Conservation (phyloP, 2,113 vertebrate genomes). For the Salvator merianae region DNA sequence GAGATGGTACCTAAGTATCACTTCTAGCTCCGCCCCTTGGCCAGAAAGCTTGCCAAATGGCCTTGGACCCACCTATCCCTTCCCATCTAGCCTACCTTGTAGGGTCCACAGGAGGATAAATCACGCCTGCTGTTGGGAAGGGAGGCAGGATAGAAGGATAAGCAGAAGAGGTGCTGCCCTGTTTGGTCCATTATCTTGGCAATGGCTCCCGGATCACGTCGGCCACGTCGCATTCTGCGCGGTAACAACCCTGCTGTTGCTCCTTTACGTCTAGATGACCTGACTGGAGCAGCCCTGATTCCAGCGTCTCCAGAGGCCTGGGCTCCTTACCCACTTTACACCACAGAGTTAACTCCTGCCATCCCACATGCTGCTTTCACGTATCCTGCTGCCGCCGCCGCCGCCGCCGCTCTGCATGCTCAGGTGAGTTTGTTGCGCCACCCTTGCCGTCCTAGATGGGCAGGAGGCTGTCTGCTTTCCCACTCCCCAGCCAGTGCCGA, state of each 20-base stretch:
- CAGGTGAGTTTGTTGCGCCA: slow-evolving; percentile 80
- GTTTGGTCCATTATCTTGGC: too few species aligned
- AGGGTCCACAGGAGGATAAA: too few species aligned
- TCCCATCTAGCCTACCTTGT: too few species aligned
- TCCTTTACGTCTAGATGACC: slow-evolving; percentile 83
- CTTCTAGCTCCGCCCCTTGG: too few species aligned
- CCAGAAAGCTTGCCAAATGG: too few species aligned
- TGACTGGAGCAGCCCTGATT: slow-evolving; percentile 94
- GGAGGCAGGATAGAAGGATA: too few species aligned
- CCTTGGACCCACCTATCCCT: too few species aligned
- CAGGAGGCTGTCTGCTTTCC: rapidly evolving
- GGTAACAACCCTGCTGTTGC: background rate
- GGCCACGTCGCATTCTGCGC: too few species aligned
- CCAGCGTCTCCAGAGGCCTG: slow-evolving; percentile 94
- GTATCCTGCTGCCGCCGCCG: slow-evolving; percentile 89
- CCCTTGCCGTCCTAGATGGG: rapidly evolving
- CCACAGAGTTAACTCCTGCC: slow-evolving; percentile 92
- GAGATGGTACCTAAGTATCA: too few species aligned
- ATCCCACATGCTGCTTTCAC: slow-evolving; percentile 95
- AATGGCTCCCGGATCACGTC: too few species aligned
- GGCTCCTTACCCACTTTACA: slow-evolving; percentile 96
- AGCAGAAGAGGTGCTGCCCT: too few species aligned
- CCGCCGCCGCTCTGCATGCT: slow-evolving; percentile 92
- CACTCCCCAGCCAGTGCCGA: background rate
- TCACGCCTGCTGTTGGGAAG: too few species aligned